These are phyloP conservation scores for Ruditapes philippinarum DNA, from an alignment of 1,140 invertebrate genomes.

Conservation along the genomic window DNA sequence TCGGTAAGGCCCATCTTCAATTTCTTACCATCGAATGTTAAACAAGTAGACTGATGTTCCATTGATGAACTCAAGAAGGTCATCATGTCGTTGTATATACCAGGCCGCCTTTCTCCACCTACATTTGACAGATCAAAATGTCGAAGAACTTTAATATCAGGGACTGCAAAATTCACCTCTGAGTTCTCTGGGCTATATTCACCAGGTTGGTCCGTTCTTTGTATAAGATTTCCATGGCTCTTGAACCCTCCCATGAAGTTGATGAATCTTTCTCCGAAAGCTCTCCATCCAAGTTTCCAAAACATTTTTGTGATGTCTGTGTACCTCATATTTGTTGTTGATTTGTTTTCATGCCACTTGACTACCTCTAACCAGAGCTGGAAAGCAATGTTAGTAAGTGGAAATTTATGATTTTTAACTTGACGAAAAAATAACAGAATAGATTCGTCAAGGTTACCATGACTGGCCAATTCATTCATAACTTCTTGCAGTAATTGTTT, in stretches of 20 bases:
- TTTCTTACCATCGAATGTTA: conserved; percentile 41
- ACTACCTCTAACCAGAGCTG: conserved; percentile 18
- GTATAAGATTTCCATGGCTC: background rate
- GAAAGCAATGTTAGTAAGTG: conserved; percentile 30
- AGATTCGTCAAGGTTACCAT: background rate
- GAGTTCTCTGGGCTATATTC: background rate
- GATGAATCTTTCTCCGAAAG: conserved; percentile 63
- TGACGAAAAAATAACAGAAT: conserved; percentile 1
- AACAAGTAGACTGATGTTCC: background rate
- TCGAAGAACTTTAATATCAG: background rate
- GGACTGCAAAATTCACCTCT: background rate
- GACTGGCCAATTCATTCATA: background rate
- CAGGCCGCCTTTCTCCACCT: background rate
- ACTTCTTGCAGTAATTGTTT: background rate
- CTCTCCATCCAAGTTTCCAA: conserved; percentile 58
- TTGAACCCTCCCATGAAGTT: conserved; percentile 67
- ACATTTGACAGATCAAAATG: background rate
- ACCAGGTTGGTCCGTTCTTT: background rate
- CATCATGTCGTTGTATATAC: background rate
- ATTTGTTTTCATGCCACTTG: background rate
- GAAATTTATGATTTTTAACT: background rate
- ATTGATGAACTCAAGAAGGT: background rate
- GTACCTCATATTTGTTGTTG: conserved; percentile 24
- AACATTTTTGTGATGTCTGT: conserved; percentile 14
- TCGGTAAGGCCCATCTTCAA: background rate